phyloP scores from a whole-genome alignment of 1,140 invertebrate genomes.

The Caenorhabditis elegans region DNA sequence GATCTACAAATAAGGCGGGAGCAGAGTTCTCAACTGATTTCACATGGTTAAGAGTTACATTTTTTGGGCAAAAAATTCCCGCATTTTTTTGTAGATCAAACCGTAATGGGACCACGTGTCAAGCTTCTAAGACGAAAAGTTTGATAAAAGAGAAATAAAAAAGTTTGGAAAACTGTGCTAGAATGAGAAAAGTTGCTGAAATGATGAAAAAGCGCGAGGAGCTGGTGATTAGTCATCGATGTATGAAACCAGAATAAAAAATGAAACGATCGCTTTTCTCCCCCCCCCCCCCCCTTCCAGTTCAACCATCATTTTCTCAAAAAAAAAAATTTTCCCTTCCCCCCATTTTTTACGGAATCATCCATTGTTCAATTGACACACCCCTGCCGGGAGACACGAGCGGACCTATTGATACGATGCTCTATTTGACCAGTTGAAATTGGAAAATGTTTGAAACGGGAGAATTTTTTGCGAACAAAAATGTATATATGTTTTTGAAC shows the following conservation, averaged over 20 bases:
- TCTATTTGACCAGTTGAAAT: conserved; percentile 4
- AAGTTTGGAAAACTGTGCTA: no score
- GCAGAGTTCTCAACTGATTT: no score
- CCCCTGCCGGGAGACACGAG: neutral
- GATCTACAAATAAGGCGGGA: no score
- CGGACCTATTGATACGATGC: conserved; percentile 21
- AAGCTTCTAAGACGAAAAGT: no score
- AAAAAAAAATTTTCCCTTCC: no score
- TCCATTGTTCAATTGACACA: conserved; percentile 24
- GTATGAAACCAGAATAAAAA: conserved; percentile 2
- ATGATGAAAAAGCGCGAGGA: neutral
- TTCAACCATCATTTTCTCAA: neutral
- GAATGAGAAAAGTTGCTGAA: neutral
- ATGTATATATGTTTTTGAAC: no score
- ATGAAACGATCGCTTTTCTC: neutral
- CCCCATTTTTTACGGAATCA: conserved; percentile 25
- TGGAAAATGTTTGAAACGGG: neutral
- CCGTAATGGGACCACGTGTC: no score
- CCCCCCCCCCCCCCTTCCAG: neutral
- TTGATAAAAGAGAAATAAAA: no score
- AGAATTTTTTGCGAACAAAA: no score
- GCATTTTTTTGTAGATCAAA: no score
- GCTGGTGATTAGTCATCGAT: neutral
- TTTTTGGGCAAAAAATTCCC: neutral
- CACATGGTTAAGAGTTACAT: neutral